Evolutionary conservation across 2,888 invertebrate species (phyloP), one percentile per base, ranked within the genome.

Genomic region (Carpatolechia fugitivella): DNA sequence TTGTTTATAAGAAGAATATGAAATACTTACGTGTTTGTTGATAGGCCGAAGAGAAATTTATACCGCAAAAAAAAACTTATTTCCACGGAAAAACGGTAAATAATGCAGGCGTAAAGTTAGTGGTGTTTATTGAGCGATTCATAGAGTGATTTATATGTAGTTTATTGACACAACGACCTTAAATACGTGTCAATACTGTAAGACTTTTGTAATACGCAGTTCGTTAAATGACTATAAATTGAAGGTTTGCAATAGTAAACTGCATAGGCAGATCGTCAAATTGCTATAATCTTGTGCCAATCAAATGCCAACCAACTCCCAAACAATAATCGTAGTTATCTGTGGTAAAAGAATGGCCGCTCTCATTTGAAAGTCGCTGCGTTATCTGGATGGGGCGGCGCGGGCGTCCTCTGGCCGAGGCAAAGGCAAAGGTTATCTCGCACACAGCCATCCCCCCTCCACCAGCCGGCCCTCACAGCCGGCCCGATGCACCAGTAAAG

Each of bases 331-430:
- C 48, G 13, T 52, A 24, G 55, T 70, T 73, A 77, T 79, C 72
- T 64, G 56, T 55, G 55, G 56, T 74, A 68, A 80, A 80, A 84
- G 80, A 84, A 80, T 79, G 74, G 66, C 72, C 72, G 81, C 68
- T 82, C 83, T 80, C 79, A 80, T 81, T 85, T 80, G 78, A 82
- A 86, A 84, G 83, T 82, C 80, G 76, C 60, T 56, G 64, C 60
- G 74, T 76, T 82, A 80, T 86, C 85, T 40, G 16, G 40, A 3
- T 13, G 72, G 65, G 66, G 53, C 60, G 49, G 29, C 53, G 55
- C 65, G 44, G 18, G 36, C 79, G 81, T 83, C 82, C 85, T 85
- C 84, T 79, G 81, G 67, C 70, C 69, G 74, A 24, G 24, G 40
- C 40, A 40, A 40, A 69, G 78, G 65, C 81, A 74, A 72, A 81